Evolutionary conservation across 2,797 vertebrate genomes (phyloP), one percentile per base, ranked within the genome.

Genomic region (Rhinophrynus dorsalis): DNA sequence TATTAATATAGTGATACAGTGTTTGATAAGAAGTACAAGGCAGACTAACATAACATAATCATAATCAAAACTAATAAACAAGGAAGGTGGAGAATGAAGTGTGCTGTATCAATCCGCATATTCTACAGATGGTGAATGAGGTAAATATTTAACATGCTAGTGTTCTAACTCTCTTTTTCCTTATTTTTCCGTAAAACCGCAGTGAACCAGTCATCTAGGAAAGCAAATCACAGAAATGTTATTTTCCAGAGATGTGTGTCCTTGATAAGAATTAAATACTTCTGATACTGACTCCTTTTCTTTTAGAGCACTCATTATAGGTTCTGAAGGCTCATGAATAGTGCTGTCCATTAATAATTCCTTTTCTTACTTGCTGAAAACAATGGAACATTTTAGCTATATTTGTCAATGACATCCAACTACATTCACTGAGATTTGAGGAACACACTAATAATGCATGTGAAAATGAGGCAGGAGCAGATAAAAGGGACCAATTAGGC

Each of bases 281-380:
- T 67, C 20, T 11, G 37, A 66, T 66, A 54, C 38, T 15, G 29
- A 11, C 35, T 44, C 5, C 18, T 24, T 42, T 27, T 51, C 24
- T 40, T 35, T 52, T 52, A 12, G 15, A 15, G 40, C 21, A 51
- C 10, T 27, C 21, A 20, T 64, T 12, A 29, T 51, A 37, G 52
- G 15, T 30, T 18, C 35, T 52, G 26, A 20, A 64, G 21, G 24
- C 35, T 51, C 24, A 40, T 64, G 51, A 52, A 52, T 64, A 52
- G 45, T n/a, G 33, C 55, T 40, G 8, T 33, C 59, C 33, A 62
- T 62, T 20, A 62, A 50, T 62, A 62, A 62, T 62, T 62, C 44
- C 30, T 48, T 38, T 38, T 64, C n/a, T 54, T 42, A 15, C 17
- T 44, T 32, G 48, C 26, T 65, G n/a, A n/a, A n/a, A n/a, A n/a